A percentile compares a stretch with the other conserved stretches of the same genome.
These are phyloP conservation scores for Crossocerus cetratus DNA, from an alignment of 2,888 invertebrate species.

Conservation along the genomic window DNA sequence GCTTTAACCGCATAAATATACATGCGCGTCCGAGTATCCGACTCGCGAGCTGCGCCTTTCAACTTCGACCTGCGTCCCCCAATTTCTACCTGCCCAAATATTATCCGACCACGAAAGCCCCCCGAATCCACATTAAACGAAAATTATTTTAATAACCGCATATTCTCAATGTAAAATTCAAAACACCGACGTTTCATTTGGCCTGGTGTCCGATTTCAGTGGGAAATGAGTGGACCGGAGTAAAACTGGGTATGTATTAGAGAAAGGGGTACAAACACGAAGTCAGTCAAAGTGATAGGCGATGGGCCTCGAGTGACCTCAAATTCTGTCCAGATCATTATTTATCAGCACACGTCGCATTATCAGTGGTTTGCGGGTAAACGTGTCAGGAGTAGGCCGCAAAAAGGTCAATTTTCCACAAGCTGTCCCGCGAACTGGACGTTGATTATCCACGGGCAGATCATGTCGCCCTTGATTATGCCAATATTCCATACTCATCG, in stretches of 20 bases:
- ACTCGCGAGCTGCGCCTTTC: too few species aligned
- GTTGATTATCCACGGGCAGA: background rate
- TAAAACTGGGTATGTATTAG: too few species aligned
- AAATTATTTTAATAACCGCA: too few species aligned
- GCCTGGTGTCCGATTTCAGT: background rate
- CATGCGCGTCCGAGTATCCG: background rate
- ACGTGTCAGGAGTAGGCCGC: background rate
- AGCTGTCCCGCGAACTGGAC: background rate
- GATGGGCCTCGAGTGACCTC: background rate
- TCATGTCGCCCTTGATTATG: background rate
- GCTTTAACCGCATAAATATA: conserved; percentile 36
- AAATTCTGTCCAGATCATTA: background rate
- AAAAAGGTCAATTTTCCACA: conserved; percentile 2
- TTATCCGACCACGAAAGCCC: too few species aligned
- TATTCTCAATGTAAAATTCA: too few species aligned
- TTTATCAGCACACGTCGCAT: background rate
- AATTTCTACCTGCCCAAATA: too few species aligned
- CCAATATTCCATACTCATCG: background rate
- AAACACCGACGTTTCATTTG: background rate
- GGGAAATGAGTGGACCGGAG: conserved; percentile 1
- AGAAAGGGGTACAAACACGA: background rate
- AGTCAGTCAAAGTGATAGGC: background rate
- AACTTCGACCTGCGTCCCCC: too few species aligned
- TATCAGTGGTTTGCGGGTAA: background rate
- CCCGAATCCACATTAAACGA: too few species aligned